phyloP scores from a whole-genome alignment of 1,140 invertebrate genomes.

The Himalopsyche phryganea region DNA sequence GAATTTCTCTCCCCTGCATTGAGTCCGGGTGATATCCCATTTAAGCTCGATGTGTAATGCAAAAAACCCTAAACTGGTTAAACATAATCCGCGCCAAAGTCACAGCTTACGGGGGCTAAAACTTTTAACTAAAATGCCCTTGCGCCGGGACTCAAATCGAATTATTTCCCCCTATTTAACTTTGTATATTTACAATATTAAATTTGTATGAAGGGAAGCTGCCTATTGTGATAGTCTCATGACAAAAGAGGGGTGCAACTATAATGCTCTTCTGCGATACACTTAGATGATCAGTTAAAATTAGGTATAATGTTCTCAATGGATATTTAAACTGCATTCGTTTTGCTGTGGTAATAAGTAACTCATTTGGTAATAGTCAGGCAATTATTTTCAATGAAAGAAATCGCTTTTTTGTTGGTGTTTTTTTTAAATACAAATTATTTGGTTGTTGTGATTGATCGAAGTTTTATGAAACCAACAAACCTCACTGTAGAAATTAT shows the following conservation, averaged over 20 bases:
- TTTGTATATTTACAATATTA: constrained; percentile 37
- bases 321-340: too few species aligned
- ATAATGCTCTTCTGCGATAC: not conserved
- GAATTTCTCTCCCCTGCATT: too few species aligned
- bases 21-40: not conserved
- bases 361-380: too few species aligned
- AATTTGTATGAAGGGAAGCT: constrained; percentile 32
- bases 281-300: too few species aligned
- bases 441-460: too few species aligned
- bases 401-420: too few species aligned
- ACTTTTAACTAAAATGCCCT: constrained; percentile 25
- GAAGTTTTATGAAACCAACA: too few species aligned
- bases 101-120: constrained; percentile 22
- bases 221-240: constrained; percentile 14
- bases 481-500: too few species aligned
- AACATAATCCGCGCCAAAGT: constrained; percentile 31
- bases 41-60: constrained; percentile 25
- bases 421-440: too few species aligned
- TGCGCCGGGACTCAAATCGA: constrained; percentile 26
- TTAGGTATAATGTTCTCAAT: too few species aligned
- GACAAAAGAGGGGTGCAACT: constrained; percentile 14
- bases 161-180: constrained; percentile 36
- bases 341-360: too few species aligned
- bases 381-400: too few species aligned
- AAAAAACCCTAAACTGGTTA: constrained; percentile 35